phyloP scores from a whole-genome alignment of 2,113 vertebrate species.

The Asarcornis scutulata region DNA sequence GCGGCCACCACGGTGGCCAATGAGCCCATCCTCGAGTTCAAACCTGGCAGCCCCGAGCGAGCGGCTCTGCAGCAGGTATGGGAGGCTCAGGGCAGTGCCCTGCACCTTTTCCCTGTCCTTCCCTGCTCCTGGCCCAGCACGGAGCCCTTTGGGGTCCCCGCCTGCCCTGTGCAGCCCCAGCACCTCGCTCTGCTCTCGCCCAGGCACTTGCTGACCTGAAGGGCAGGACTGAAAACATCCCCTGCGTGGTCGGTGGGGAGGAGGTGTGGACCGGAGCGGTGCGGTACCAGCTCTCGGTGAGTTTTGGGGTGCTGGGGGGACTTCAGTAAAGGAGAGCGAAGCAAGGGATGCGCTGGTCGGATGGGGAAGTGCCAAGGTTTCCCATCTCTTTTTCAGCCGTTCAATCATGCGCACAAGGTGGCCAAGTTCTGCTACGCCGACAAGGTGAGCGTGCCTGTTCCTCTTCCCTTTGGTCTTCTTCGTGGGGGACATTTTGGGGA shows the following conservation, averaged over 20 bases:
- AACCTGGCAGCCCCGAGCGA: slow-evolving; percentile 83
- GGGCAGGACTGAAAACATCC: slow-evolving; percentile 86
- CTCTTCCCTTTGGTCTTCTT: neutral
- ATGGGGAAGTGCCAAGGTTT: neutral
- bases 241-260: slow-evolving; percentile 91
- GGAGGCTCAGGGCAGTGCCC: rapidly evolving
- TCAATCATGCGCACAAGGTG: slow-evolving; percentile 90
- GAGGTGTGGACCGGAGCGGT: slow-evolving; percentile 89
- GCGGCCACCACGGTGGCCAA: slow-evolving; percentile 84
- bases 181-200: rapidly evolving
- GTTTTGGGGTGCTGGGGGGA: slow-evolving; percentile 17
- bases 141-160: no score
- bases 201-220: slow-evolving; percentile 84
- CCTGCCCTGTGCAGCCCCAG: neutral
- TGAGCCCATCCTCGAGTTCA: slow-evolving; percentile 88
- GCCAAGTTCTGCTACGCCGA: slow-evolving; percentile 96
- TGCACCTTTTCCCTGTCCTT: neutral
- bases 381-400: slow-evolving; percentile 82
- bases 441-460: slow-evolving; percentile 80
- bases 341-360: neutral
- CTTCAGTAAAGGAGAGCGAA: rapidly evolving
- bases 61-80: slow-evolving; percentile 83
- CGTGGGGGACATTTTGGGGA: neutral
- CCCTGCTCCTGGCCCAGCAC: no score
- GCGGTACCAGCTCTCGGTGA: slow-evolving; percentile 91